Evolutionary conservation across 2,797 vertebrate species (phyloP), one percentile per base, ranked within the genome.

Genomic region (Leptatherina wallacei): DNA sequence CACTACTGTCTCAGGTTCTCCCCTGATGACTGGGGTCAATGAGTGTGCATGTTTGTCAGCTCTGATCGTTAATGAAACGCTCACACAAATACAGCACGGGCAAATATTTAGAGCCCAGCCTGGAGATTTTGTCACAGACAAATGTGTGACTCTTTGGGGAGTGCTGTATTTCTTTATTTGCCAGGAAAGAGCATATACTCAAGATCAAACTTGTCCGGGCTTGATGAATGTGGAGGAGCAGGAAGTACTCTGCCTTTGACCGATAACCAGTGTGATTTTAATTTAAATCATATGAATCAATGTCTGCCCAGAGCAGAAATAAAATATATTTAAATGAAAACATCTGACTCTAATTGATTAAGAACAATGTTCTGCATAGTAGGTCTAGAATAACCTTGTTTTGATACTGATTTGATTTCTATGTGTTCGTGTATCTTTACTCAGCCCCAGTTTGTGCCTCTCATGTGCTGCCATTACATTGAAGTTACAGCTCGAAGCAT

Each of bases 251-350:
- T 73, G 86, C 88, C 75, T 92, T 91, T 92, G 93, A 94, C 88
- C 88, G 86, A 92, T 92, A 92, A 89, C 88, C 86, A 90, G 90
- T 90, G 86, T 81, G 85, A 86, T 91, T 92, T 92, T 94, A 94
- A 95, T 95, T 93, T 89, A 94, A 94, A 95, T 95, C 91, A 94
- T 93, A 91, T 94, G 94, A 94, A 94, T 92, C 90, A 83, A 92
- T 73, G 84, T 92, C 88, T 88, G 88, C 55, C 78, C 88, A 63
- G 74, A 81, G 85, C 84, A 81, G 61, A 85, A 81, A 86, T 83
- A 78, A 90, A 92, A 92, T 85, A 91, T 73, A 91, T 92, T 89
- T 93, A 94, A 94, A 92, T 88, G 90, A 93, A 95, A 95, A 93
- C 94, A 95, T 93, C 93, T 94, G 94, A 95, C 93, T 94, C 88